phyloP scores from a whole-genome alignment of 2,888 invertebrate genomes.

The Catocala sponsa region DNA sequence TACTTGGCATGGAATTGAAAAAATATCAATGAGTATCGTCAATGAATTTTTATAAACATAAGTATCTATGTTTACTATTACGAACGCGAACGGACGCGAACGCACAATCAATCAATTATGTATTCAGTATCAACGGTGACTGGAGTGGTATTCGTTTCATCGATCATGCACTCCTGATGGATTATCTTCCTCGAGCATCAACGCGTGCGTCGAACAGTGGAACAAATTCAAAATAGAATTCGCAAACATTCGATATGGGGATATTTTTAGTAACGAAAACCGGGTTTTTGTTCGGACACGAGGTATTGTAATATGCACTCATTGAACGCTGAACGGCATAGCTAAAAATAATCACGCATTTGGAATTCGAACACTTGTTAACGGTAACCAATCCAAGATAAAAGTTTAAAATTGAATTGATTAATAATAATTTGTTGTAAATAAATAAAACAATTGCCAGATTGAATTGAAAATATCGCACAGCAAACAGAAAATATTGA shows the following conservation, averaged over 20 bases:
- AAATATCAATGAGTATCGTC: slow-evolving; percentile 47
- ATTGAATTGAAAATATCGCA: slow-evolving; percentile 59
- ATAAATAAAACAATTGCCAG: slow-evolving; percentile 27
- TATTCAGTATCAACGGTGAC: slow-evolving; percentile 23
- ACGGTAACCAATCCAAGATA: slow-evolving; percentile 53
- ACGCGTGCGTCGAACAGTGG: slow-evolving; percentile 62
- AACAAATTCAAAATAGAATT: slow-evolving; percentile 84
- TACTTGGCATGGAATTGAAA: slow-evolving; percentile 57
- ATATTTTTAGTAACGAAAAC: slow-evolving; percentile 85
- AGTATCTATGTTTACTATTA: slow-evolving; percentile 52
- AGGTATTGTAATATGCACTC: slow-evolving; percentile 83
- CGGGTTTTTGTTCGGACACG: slow-evolving; percentile 82
- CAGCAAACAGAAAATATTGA: slow-evolving; percentile 53
- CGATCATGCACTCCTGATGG: slow-evolving; percentile 42
- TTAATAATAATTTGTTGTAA: slow-evolving; percentile 11
- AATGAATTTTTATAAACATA: slow-evolving; percentile 46
- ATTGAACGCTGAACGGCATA: slow-evolving; percentile 69
- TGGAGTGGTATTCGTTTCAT: slow-evolving; percentile 31
- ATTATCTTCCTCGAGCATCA: slow-evolving; percentile 46
- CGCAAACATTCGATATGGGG: slow-evolving; percentile 86
- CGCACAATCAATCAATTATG: slow-evolving; percentile 37
- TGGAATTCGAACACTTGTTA: slow-evolving; percentile 63
- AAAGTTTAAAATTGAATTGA: slow-evolving; percentile 34
- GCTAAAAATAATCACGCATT: slow-evolving; percentile 74
- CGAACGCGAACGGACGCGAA: slow-evolving; percentile 19